phyloP scores from a whole-genome alignment of 2,113 vertebrate genomes.

The Hypocryptadius cinnamomeus region DNA sequence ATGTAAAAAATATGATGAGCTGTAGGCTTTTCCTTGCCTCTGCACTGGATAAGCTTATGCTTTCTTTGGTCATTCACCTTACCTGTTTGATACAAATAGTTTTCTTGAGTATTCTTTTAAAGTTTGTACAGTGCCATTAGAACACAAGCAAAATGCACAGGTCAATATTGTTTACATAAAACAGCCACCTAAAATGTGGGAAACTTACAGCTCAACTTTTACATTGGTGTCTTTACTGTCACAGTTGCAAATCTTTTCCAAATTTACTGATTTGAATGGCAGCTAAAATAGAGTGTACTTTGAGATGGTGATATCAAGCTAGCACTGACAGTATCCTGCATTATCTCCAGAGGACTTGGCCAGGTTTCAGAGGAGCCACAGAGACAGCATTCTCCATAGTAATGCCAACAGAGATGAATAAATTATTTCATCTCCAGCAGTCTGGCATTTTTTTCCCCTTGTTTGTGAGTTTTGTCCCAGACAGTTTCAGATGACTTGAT shows the following conservation, averaged over 20 bases:
- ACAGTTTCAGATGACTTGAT: neutral
- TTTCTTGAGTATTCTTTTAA: neutral
- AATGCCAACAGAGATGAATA: neutral
- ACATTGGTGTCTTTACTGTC: neutral
- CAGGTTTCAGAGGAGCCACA: neutral
- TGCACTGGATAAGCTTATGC: neutral
- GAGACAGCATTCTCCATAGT: neutral
- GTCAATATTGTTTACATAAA: neutral
- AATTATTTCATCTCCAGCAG: slow-evolving; percentile 18
- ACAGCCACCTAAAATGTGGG: neutral
- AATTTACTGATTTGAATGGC: neutral
- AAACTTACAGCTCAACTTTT: neutral
- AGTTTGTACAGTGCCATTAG: neutral
- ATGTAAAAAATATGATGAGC: neutral
- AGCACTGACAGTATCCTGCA: neutral
- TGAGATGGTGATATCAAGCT: neutral
- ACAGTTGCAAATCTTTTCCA: neutral
- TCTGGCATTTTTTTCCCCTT: neutral
- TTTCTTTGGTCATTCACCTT: neutral
- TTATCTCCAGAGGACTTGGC: slow-evolving; percentile 4
- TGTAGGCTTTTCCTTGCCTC: neutral
- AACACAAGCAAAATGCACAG: neutral
- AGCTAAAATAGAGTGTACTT: neutral
- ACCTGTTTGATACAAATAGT: neutral
- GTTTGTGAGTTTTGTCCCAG: slow-evolving; percentile 1